Evolutionary conservation across 23 tunicate species (phyloP).

Genomic region (Styela plicata): DNA sequence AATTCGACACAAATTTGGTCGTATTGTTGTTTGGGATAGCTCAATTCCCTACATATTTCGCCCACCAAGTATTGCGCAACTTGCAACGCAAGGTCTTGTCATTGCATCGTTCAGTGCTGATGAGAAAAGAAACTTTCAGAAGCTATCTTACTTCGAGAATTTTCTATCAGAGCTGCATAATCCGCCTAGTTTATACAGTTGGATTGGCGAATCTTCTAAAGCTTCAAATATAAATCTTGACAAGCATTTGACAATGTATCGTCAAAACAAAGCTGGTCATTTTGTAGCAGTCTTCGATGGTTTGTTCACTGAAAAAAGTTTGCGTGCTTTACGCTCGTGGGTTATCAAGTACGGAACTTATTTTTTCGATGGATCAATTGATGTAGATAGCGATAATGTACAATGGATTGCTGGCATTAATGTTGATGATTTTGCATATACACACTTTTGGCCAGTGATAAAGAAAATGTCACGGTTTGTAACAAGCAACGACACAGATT

Average conservation of each 20-base stretch:
- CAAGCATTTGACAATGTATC: constrained; percentile 50
- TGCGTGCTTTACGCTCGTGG: constrained; percentile 59
- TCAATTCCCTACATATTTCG: constrained; percentile 52
- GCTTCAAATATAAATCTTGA: constrained; percentile 39
- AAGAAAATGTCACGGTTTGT: constrained; percentile 55
- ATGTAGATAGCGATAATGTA: constrained; percentile 74
- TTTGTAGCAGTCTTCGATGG: constrained; percentile 69
- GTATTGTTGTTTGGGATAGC: constrained; percentile 66
- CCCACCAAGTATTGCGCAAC: constrained; percentile 72
- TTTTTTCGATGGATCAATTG: constrained; percentile 72
- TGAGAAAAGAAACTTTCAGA: constrained; percentile 26
- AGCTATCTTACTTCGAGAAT: constrained; percentile 35
- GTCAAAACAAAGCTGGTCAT: constrained; percentile 8
- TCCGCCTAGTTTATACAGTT: neutral
- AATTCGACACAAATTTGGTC: constrained; percentile 41
- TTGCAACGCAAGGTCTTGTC: constrained; percentile 43
- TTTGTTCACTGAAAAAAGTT: constrained; percentile 39
- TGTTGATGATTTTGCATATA: constrained; percentile 62
- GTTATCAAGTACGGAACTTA: constrained; percentile 74
- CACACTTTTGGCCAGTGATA: constrained; percentile 72
- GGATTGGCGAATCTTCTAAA: neutral
- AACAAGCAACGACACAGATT: constrained; percentile 41
- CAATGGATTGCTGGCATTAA: constrained; percentile 93
- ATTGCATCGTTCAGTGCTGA: constrained; percentile 48
- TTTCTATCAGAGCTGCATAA: constrained; percentile 48